Evolutionary conservation across 2,113 vertebrate genomes (phyloP).

Genomic region (Drymodes brunneopygia): DNA sequence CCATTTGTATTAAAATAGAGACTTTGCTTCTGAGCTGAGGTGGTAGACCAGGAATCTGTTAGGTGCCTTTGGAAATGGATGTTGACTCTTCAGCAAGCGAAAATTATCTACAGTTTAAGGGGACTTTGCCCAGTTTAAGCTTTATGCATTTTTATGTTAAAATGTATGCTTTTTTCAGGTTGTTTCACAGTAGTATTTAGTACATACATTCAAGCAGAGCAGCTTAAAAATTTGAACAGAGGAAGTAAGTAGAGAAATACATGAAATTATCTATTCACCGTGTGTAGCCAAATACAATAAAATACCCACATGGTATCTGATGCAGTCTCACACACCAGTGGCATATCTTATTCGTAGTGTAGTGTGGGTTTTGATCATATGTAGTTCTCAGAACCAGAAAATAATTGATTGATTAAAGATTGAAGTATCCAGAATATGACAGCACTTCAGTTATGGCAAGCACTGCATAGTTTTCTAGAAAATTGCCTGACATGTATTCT

Average conservation of each 20-base stretch:
- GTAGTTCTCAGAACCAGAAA: neutral
- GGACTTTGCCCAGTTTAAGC: neutral
- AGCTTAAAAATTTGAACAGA: neutral
- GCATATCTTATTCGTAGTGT: neutral
- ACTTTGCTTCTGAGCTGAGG: neutral
- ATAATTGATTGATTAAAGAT: neutral
- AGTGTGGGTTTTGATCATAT: neutral
- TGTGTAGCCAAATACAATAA: neutral
- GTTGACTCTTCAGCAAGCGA: neutral
- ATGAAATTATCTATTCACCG: neutral
- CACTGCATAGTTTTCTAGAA: constrained; percentile 49
- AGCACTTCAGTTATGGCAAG: constrained; percentile 25
- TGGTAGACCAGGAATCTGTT: neutral
- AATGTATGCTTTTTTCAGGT: neutral
- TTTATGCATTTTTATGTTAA: neutral
- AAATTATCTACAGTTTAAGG: neutral
- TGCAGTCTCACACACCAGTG: neutral
- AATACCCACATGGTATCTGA: neutral
- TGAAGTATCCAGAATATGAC: constrained; percentile 18
- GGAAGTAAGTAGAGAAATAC: neutral
- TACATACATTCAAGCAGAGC: neutral
- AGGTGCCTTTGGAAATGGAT: neutral
- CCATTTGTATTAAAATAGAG: neutral
- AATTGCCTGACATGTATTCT: constrained; percentile 63
- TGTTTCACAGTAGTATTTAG: neutral